Conservation (phyloP, 2,888 invertebrate species). For the Folsomia manolachei region DNA sequence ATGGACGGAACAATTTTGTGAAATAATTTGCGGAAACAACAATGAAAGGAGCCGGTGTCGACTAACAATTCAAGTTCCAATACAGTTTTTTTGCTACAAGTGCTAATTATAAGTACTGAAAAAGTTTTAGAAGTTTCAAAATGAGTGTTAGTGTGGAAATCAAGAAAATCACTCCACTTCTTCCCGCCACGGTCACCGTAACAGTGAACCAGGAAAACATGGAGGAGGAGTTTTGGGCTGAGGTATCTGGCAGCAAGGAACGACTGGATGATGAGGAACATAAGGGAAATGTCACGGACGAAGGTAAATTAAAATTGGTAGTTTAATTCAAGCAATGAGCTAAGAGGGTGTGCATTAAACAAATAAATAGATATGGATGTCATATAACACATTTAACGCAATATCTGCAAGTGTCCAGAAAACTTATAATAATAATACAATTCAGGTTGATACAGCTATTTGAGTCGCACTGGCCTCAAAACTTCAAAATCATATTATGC, state of each 20-base stretch:
- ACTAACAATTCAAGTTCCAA: background rate
- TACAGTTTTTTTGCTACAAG: too few relatives aligned
- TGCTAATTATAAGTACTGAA: too few relatives aligned
- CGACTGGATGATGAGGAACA: constrained; percentile 50
- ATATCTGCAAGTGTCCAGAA: too few relatives aligned
- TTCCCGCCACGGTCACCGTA: constrained; percentile 31
- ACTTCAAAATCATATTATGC: too few relatives aligned
- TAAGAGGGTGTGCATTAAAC: too few relatives aligned
- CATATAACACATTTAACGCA: too few relatives aligned
- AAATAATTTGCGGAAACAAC: background rate
- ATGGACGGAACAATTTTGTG: background rate
- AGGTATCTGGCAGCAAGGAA: constrained; percentile 44
- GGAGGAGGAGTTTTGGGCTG: constrained; percentile 48
- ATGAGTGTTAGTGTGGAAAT: constrained; percentile 42
- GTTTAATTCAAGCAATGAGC: too few relatives aligned
- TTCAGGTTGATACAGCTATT: too few relatives aligned
- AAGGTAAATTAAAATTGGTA: constrained; percentile 48
- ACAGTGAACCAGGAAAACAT: constrained; percentile 42
- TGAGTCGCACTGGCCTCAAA: too few relatives aligned
- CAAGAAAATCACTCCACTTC: constrained; percentile 32
- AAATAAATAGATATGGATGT: too few relatives aligned
- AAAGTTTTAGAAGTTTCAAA: background rate
- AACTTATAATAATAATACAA: too few relatives aligned
- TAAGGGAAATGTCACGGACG: constrained; percentile 50
- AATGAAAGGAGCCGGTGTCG: background rate